Evolutionary conservation across 1,140 invertebrate species (phyloP), one percentile per base, ranked within the genome.

Genomic region (Tribolium madens): DNA sequence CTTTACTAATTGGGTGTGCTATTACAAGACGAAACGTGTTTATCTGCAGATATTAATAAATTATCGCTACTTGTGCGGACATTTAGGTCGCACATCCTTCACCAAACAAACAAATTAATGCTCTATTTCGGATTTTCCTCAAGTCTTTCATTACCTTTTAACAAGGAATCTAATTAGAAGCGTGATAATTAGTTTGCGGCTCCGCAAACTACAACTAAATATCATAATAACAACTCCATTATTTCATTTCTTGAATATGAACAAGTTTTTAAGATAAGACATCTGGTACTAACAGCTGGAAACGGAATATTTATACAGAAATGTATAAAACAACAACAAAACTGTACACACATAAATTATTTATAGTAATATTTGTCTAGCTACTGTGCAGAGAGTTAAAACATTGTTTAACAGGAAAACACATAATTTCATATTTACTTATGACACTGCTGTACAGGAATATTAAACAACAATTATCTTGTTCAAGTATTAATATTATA

Each of bases 391-490:
- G 72, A 71, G 50, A 57, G 26, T 46, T 48, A 70, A 71, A 47
- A 69, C 53, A 42, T 14, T 79, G 76, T 80, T 80, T 80, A 80
- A 75, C 78, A 80, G 78, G 78, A 80, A 80, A 80, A 80, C 76
- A 80, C 78, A 74, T 52, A 52, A 76, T 36, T 76, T 77, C 26
- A 60, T 77, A 77, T 77, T 77, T 75, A 73, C 73, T 76, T 73
- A 73, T 78, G 70, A 52, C 78, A 76, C 74, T 76, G 73, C 78
- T 73, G 78, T 78, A 76, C 70, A 47, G 60, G 73, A 76, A 78
- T 80, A 78, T 78, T 76, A 78, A 80, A 80, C 78, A 79, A 79
- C 76, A 77, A 79, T 79, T 77, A 77, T 77, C 76, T 79, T 79
- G 76, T 76, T 78, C 78, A 76, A 78, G 76, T 78, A 80, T 78